A percentile compares a stretch with the other conserved stretches of the same genome.
These are phyloP conservation scores for Xanthorhoe designata DNA, from an alignment of 2,888 invertebrate genomes.

Conservation along the genomic window DNA sequence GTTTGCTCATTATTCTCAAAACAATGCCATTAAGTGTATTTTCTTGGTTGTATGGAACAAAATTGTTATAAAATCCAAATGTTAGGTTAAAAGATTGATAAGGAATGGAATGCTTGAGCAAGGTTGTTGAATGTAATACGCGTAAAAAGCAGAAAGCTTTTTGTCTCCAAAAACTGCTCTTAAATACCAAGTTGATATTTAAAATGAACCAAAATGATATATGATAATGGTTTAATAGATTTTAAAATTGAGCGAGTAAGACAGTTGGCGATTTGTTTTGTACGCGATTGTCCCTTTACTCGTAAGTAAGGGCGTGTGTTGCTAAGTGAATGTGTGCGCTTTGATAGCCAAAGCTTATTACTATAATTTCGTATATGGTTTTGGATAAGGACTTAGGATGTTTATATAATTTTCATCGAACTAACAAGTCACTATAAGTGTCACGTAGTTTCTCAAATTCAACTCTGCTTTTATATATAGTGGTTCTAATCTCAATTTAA, in stretches of 20 bases:
- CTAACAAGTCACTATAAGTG: slow-evolving; percentile 72
- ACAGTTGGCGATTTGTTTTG: slow-evolving; percentile 5
- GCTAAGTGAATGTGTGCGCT: slow-evolving; percentile 58
- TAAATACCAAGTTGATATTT: neutral
- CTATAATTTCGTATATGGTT: slow-evolving; percentile 48
- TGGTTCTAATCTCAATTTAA: slow-evolving; percentile 15
- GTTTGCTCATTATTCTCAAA: slow-evolving; percentile 1
- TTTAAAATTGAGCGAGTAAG: neutral
- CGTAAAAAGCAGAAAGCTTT: slow-evolving; percentile 9
- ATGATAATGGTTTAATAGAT: neutral
- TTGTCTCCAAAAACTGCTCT: neutral
- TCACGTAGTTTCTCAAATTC: slow-evolving; percentile 55
- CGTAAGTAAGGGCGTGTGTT: slow-evolving; percentile 39
- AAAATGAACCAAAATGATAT: neutral
- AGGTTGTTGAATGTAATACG: slow-evolving; percentile 43
- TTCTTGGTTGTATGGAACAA: slow-evolving; percentile 9
- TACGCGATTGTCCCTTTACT: slow-evolving; percentile 16
- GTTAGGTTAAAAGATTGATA: slow-evolving; percentile 42
- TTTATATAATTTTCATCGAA: slow-evolving; percentile 62
- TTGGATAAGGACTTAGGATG: slow-evolving; percentile 45
- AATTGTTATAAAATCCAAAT: slow-evolving; percentile 43
- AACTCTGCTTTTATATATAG: slow-evolving; percentile 9
- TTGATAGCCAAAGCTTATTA: slow-evolving; percentile 64
- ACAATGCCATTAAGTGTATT: slow-evolving; percentile 37
- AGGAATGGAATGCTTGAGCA: slow-evolving; percentile 40